Conservation (phyloP, 2,888 invertebrate species). For the Furcula furcula region DNA sequence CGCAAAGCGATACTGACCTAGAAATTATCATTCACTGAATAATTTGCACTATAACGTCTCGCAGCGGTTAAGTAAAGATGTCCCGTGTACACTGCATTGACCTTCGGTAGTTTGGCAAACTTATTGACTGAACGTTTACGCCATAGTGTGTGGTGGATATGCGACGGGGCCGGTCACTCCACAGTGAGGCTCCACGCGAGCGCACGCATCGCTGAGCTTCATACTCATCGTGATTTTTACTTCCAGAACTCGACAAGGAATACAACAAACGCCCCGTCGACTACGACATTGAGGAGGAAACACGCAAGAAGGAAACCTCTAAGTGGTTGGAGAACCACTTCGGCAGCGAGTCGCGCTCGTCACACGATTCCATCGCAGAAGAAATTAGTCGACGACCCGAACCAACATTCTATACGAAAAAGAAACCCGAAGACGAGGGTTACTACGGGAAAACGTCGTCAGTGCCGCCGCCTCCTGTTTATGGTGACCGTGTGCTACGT, state of each 20-base stretch:
- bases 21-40: conserved; percentile 64
- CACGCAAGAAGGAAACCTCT: conserved; percentile 93
- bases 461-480: conserved; percentile 68
- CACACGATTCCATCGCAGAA: conserved; percentile 85
- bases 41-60: conserved; percentile 54
- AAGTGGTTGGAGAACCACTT: conserved; percentile 96
- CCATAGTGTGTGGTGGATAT: conserved; percentile 58
- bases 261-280: conserved; percentile 91
- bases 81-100: conserved; percentile 68
- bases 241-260: conserved; percentile 87
- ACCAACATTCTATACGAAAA: conserved; percentile 87
- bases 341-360: conserved; percentile 91
- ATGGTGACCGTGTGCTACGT: conserved; percentile 70
- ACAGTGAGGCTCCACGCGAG: conserved; percentile 49
- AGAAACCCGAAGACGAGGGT: conserved; percentile 76
- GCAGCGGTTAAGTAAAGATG: conserved; percentile 63
- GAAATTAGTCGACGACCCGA: conserved; percentile 84
- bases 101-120: conserved; percentile 76
- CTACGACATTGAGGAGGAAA: conserved; percentile 94
- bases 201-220: conserved; percentile 46
- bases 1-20: conserved; percentile 54
- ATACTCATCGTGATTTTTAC: conserved; percentile 45
- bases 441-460: conserved; percentile 71
- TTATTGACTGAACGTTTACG: conserved; percentile 76
- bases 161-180: conserved; percentile 52